Base-by-base conservation (phyloP, 2,113 vertebrate genomes). In the Shinisaurus crocodilurus region DNA sequence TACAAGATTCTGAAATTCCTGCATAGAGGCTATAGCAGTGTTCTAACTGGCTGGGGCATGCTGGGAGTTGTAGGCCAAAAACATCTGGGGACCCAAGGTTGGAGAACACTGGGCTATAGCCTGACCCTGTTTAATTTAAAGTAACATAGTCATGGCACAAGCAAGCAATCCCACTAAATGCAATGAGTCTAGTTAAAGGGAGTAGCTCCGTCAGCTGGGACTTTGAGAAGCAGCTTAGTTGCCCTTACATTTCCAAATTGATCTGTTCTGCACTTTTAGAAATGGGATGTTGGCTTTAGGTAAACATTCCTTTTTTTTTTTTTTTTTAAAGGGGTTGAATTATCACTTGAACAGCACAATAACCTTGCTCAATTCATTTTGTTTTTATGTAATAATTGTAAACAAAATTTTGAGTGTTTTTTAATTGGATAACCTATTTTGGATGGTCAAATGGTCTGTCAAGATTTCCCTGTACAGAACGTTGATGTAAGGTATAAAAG, bases 371-470 rank as follows among this genome's bases (percentile, higher is more conserved):
- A 92, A 82, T 86, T 95, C 87, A 48, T 93, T 95, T 92, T 93
- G 82, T 95, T 97, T 95, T 95, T 95, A 94, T 80, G 76, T 96
- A 94, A 70, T 91, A 0, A 96, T 97, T 96, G 79, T 97, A 95
- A 85, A 92, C 85, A 90, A 95, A 92, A 77, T 84, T 91, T 34
- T 91, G 1, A 60, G 92, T 88, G 93, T 96, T 95, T 96, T 94
- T 96, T 84, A 85, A 63, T 45, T 96, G 95, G 85, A 34, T 89
- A 92, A 92, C 70, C 82, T 94, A 90, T 75, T 91, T 96, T 92
- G 89, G 89, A 57, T 74, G 70, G 85, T 91, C 88, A 91, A 87
- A 94, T 91, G 89, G 88, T 45, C 77, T 85, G 84, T 87, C 83
- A 75, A 13, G 76, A 63, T 91, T 88, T 86, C 89, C 93, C 95